Evolutionary conservation across 2,797 vertebrate genomes (phyloP).

Genomic region (Oryzias sinensis): DNA sequence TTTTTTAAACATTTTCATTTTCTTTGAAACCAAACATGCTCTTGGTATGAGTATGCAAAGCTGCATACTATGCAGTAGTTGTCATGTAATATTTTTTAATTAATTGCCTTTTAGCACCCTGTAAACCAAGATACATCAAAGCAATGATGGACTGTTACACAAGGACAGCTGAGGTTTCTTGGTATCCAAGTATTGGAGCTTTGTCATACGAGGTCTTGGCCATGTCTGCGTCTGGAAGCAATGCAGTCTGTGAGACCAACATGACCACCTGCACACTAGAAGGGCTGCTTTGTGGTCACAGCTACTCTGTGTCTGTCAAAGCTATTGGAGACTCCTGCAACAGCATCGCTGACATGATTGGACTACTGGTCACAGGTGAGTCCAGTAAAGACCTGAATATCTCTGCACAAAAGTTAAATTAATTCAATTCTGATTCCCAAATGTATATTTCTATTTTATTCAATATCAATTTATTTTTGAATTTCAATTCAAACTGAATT

Average conservation of each 20-base stretch:
- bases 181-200: slow-evolving; percentile 70
- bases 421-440: neutral
- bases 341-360: slow-evolving; percentile 56
- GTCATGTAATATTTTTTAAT: neutral
- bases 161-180: slow-evolving; percentile 48
- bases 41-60: neutral
- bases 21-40: neutral
- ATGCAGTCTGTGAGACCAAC: slow-evolving; percentile 43
- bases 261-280: slow-evolving; percentile 65
- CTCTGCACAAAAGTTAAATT: neutral
- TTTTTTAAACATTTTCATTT: neutral
- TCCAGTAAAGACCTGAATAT: neutral
- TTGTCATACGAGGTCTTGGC: slow-evolving; percentile 57
- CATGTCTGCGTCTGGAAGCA: slow-evolving; percentile 33
- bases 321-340: slow-evolving; percentile 66
- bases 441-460: neutral
- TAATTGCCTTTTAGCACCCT: slow-evolving; percentile 65
- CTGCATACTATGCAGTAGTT: neutral
- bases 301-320: slow-evolving; percentile 67
- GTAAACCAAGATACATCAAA: slow-evolving; percentile 51
- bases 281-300: slow-evolving; percentile 68
- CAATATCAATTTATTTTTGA: too few species aligned
- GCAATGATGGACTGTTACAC: slow-evolving; percentile 66
- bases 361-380: slow-evolving; percentile 72
- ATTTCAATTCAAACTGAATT: too few species aligned